A percentile compares a stretch with the other conserved stretches of the same genome.
These are phyloP conservation scores for Sebastiscus tertius DNA, from an alignment of 2,797 vertebrate genomes.

Conservation along the genomic window DNA sequence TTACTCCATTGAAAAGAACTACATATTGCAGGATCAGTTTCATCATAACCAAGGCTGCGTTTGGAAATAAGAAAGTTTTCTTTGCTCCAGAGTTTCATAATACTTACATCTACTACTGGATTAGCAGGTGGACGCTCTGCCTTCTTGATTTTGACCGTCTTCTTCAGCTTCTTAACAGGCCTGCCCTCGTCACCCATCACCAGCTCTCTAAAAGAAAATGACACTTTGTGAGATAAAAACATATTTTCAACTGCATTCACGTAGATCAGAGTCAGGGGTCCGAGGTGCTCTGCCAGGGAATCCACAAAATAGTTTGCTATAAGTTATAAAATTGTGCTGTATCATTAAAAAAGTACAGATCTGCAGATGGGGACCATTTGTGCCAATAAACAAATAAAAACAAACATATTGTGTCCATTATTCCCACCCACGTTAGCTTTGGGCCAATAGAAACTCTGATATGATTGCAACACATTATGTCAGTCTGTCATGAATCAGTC, in stretches of 20 bases:
- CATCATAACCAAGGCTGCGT: neutral
- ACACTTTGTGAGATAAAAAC: neutral
- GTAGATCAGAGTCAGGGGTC: neutral
- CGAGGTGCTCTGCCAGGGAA: too few relatives aligned
- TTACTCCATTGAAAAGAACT: neutral
- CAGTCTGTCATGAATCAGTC: too few relatives aligned
- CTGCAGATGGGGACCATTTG: too few relatives aligned
- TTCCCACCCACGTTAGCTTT: too few relatives aligned
- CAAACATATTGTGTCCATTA: too few relatives aligned
- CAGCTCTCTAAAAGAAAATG: constrained; percentile 85
- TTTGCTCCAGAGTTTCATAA: neutral
- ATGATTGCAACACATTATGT: too few relatives aligned
- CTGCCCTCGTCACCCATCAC: constrained; percentile 97
- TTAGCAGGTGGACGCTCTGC: constrained; percentile 94
- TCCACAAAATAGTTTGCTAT: too few relatives aligned
- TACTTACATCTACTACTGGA: constrained; percentile 95
- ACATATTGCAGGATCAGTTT: neutral
- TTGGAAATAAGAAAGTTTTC: neutral
- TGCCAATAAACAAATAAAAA: too few relatives aligned
- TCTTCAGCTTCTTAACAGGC: constrained; percentile 94
- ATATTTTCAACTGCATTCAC: neutral
- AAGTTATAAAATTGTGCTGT: too few relatives aligned
- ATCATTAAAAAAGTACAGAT: too few relatives aligned
- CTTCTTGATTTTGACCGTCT: constrained; percentile 91
- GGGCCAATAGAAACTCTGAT: too few relatives aligned